Evolutionary conservation across 2,797 vertebrate species (phyloP).

Genomic region (Amphiprion clarkii): DNA sequence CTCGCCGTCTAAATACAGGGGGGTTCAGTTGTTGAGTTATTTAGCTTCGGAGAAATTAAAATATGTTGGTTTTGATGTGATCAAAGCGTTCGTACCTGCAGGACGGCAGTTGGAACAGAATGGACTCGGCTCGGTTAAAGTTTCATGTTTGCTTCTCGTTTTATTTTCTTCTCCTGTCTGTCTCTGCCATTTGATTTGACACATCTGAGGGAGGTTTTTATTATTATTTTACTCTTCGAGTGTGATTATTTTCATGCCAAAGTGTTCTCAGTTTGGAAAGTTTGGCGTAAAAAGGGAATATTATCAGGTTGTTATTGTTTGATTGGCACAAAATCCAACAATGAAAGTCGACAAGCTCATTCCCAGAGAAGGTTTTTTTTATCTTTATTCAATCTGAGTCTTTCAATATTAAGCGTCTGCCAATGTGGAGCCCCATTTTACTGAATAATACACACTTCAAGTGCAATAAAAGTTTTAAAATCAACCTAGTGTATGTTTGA

Average conservation of each 20-base stretch:
- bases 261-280: not conserved
- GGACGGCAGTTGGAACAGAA: conserved; percentile 9
- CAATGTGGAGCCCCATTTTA: no score
- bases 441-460: no score
- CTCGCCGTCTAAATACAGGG: not conserved
- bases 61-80: conserved; percentile 11
- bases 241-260: not conserved
- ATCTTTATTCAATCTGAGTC: no score
- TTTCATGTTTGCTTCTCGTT: conserved; percentile 16
- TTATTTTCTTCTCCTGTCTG: not conserved
- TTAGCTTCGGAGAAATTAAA: conserved; percentile 3
- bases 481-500: no score
- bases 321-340: no score
- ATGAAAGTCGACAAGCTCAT: no score
- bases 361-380: no score
- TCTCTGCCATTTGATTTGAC: not conserved
- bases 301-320: no score
- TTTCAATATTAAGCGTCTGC: no score
- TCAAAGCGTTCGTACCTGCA: conserved; percentile 34
- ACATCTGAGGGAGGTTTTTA: not conserved
- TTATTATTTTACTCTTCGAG: not conserved
- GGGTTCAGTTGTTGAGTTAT: not conserved
- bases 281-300: no score
- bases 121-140: not conserved
- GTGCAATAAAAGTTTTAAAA: no score